Percentiles rank a stretch among this genome's conserved stretches.
Conservation (phyloP, 1,140 invertebrate species). For the Spodoptera frugiperda region DNA sequence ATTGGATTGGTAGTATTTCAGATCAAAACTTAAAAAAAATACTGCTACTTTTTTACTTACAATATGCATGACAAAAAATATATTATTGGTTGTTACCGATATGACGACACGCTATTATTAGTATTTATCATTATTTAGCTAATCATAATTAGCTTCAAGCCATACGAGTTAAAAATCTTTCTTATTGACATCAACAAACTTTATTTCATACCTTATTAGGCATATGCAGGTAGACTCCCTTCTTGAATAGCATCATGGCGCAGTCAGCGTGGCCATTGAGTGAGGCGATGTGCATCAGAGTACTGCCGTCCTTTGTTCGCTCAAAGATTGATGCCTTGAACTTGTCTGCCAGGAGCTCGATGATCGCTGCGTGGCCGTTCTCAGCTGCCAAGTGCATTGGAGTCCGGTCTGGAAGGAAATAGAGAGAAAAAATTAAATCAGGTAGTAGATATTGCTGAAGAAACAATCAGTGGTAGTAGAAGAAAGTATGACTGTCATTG, state of each 20-base stretch:
- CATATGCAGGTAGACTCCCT: conserved; percentile 99
- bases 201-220: conserved; percentile 94
- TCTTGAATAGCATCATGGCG: conserved; percentile 99
- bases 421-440: background rate
- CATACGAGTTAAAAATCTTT: too few relatives aligned
- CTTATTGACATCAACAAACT: background rate
- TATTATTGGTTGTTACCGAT: too few relatives aligned
- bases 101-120: too few relatives aligned
- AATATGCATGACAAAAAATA: too few relatives aligned
- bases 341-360: conserved; percentile 98
- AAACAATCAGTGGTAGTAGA: background rate
- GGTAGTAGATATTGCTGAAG: too few relatives aligned
- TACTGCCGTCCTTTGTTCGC: conserved; percentile 98
- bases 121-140: too few relatives aligned
- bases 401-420: conserved; percentile 91
- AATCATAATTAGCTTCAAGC: too few relatives aligned
- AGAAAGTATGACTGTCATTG: too few relatives aligned
- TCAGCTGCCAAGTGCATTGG: conserved; percentile 99
- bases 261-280: conserved; percentile 98
- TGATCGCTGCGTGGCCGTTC: conserved; percentile 97
- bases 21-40: too few relatives aligned
- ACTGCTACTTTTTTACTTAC: too few relatives aligned
- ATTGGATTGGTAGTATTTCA: too few relatives aligned
- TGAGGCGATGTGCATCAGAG: conserved; percentile 99
- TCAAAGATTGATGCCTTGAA: conserved; percentile 98